Conservation (phyloP, 2,797 vertebrate genomes). For the Trachurus trachurus region DNA sequence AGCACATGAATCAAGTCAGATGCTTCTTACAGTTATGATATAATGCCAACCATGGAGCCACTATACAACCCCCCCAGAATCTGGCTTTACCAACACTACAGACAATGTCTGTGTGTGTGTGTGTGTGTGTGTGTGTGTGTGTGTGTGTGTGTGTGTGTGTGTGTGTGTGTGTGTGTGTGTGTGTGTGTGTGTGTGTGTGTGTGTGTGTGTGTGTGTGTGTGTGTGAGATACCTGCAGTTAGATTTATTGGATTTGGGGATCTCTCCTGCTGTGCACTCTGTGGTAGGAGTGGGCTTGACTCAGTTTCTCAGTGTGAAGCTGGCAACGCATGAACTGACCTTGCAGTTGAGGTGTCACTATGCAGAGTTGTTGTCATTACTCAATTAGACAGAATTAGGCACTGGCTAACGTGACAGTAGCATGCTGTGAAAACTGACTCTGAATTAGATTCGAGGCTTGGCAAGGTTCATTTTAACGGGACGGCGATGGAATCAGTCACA, state of each 20-base stretch:
- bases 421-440: conserved; percentile 73
- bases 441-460: conserved; percentile 64
- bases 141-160: conserved; percentile 11
- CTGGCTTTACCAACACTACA: conserved; percentile 11
- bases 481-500: conserved; percentile 40
- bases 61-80: conserved; percentile 44
- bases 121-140: conserved; percentile 6
- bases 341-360: conserved; percentile 73
- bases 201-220: conserved; percentile 11
- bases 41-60: conserved; percentile 31
- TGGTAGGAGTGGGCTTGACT: conserved; percentile 67
- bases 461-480: conserved; percentile 52
- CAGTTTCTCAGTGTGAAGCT: conserved; percentile 72
- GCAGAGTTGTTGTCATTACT: conserved; percentile 78
- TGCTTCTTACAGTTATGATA: conserved; percentile 50
- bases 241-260: conserved; percentile 78
- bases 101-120: neutral
- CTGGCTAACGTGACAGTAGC: conserved; percentile 74
- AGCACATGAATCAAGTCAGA: conserved; percentile 40
- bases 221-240: conserved; percentile 60
- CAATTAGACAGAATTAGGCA: conserved; percentile 83
- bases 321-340: conserved; percentile 76
- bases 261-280: conserved; percentile 64
- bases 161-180: neutral
- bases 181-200: conserved; percentile 6